A percentile compares a stretch with the other conserved stretches of the same genome.
These are phyloP conservation scores for Siniperca undulata DNA, from an alignment of 2,797 vertebrate genomes.

Conservation along the genomic window DNA sequence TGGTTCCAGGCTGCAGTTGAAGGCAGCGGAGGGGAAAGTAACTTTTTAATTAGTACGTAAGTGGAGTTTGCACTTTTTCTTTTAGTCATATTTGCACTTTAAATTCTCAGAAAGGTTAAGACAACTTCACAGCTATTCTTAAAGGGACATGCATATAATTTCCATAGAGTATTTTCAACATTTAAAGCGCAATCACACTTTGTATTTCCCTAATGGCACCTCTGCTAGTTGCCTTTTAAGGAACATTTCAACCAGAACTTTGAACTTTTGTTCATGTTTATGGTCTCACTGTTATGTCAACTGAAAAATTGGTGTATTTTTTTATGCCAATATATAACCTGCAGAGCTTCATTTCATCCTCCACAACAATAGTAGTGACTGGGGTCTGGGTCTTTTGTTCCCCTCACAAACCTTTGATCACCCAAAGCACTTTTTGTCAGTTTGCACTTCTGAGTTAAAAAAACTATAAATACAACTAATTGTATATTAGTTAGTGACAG, in stretches of 20 bases:
- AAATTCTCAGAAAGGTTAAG: constrained; percentile 19
- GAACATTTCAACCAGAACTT: constrained; percentile 24
- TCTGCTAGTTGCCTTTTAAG: not conserved
- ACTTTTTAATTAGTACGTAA: constrained; percentile 47
- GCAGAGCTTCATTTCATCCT: not conserved
- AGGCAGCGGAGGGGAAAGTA: constrained; percentile 26
- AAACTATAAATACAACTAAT: not conserved
- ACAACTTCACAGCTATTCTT: constrained; percentile 17
- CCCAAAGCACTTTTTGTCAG: not conserved
- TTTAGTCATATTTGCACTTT: constrained; percentile 1
- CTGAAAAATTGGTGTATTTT: not conserved
- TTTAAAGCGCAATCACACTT: constrained; percentile 1
- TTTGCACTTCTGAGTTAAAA: not conserved
- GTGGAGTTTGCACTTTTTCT: constrained; percentile 46
- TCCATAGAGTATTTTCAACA: constrained; percentile 18
- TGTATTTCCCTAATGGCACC: constrained; percentile 2
- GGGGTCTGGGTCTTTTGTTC: not conserved
- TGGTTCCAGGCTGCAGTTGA: constrained; percentile 4
- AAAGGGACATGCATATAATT: not conserved
- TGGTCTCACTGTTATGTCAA: not conserved
- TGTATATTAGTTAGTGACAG: not conserved
- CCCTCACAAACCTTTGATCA: constrained; percentile 3
- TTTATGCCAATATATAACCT: not conserved
- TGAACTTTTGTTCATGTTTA: constrained; percentile 9
- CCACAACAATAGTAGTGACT: not conserved